phyloP scores from a whole-genome alignment of 2,888 invertebrate species.

The Hirtodrosophila duncani region DNA sequence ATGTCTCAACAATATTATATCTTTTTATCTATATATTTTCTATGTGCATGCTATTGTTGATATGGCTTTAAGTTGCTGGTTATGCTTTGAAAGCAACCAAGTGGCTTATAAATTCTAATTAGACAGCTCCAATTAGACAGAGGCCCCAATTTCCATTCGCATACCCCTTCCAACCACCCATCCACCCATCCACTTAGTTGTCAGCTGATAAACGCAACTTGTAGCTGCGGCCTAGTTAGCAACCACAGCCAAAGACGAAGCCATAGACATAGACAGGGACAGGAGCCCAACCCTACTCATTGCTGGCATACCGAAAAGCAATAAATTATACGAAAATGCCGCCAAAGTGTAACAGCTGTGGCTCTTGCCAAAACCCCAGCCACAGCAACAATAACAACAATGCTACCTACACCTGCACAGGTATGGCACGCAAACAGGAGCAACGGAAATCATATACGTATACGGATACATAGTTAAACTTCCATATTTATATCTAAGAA shows the following conservation, averaged over 20 bases:
- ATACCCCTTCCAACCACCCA: background rate
- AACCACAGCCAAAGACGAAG: constrained; percentile 12
- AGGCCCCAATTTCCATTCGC: constrained; percentile 7
- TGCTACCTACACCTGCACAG: constrained; percentile 8
- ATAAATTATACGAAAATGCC: constrained; percentile 73
- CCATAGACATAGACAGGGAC: constrained; percentile 17
- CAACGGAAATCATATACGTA: no score
- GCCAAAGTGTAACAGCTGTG: constrained; percentile 71
- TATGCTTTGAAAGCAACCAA: constrained; percentile 20
- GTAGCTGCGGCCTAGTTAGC: constrained; percentile 57
- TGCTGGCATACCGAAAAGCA: constrained; percentile 46
- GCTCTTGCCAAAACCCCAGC: constrained; percentile 46
- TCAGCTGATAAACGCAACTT: constrained; percentile 67
- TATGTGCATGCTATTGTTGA: no score
- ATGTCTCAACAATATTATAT: no score
- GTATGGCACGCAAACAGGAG: constrained; percentile 7
- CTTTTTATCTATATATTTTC: no score
- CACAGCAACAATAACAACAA: constrained; percentile 29
- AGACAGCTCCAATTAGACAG: constrained; percentile 52
- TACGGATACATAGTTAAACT: no score
- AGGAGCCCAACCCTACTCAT: constrained; percentile 45
- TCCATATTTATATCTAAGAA: no score
- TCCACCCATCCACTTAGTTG: constrained; percentile 35
- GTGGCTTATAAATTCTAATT: constrained; percentile 65
- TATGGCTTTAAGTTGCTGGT: constrained; percentile 17